Conservation (phyloP, 2,888 invertebrate genomes). For the Thereva unica region DNA sequence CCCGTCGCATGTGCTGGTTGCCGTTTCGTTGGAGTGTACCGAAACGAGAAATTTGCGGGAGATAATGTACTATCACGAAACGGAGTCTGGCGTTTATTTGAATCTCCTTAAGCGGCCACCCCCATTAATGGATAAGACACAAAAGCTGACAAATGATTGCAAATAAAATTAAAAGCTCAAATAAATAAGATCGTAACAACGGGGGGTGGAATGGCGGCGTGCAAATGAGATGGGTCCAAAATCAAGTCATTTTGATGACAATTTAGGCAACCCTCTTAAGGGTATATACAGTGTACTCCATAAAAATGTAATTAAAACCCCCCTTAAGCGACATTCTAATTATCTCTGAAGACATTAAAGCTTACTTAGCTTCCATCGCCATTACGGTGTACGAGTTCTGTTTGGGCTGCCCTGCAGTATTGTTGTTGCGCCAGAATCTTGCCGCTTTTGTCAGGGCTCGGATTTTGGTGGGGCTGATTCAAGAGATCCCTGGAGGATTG, state of each 20-base stretch:
- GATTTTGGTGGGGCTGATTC: constrained; percentile 15
- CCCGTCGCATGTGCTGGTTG: constrained; percentile 7
- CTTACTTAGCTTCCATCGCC: constrained; percentile 36
- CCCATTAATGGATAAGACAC: neutral
- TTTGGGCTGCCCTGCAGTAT: too few species aligned
- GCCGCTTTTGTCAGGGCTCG: neutral
- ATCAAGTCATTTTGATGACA: constrained; percentile 32
- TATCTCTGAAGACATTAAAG: constrained; percentile 41
- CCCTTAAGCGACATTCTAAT: constrained; percentile 41
- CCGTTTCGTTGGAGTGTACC: neutral
- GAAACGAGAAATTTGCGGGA: constrained; percentile 11
- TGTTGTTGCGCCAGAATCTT: too few species aligned
- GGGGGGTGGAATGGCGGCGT: neutral
- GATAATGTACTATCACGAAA: neutral
- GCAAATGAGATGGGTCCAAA: constrained; percentile 23
- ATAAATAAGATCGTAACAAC: constrained; percentile 35
- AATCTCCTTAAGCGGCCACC: neutral
- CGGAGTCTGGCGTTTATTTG: neutral
- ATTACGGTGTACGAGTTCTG: constrained; percentile 1
- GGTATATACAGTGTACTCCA: constrained; percentile 8
- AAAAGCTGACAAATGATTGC: constrained; percentile 35
- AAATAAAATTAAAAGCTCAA: constrained; percentile 41
- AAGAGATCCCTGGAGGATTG: constrained; percentile 36
- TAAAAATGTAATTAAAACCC: constrained; percentile 43
- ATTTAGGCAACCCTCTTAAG: constrained; percentile 19